Evolutionary conservation across 1,140 invertebrate species (phyloP).

Genomic region (Drosophila arizonae): DNA sequence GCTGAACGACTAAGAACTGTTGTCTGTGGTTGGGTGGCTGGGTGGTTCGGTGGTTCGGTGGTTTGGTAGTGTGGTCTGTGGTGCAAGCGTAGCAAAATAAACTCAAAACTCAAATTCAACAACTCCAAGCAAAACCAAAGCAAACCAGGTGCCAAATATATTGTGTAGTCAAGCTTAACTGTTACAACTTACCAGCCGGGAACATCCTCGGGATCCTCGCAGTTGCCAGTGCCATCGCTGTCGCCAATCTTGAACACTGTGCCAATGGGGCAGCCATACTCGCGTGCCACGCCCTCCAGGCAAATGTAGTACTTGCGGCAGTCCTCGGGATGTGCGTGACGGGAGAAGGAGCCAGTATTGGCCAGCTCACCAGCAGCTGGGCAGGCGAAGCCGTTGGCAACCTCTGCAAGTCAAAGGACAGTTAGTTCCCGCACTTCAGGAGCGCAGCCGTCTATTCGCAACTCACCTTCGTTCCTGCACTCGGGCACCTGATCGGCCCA

Average conservation of each 20-base stretch:
- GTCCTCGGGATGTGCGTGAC: constrained; percentile 96
- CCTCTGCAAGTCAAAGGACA: constrained; percentile 86
- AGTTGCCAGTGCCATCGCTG: constrained; percentile 93
- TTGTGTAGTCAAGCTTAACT: constrained; percentile 13
- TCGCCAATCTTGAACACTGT: constrained; percentile 98
- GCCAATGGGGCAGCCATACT: constrained; percentile 97
- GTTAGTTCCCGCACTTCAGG: background rate
- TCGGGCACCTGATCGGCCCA: constrained; percentile 97
- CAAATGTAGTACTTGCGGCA: constrained; percentile 98
- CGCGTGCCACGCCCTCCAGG: constrained; percentile 92
- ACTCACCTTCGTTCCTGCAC: constrained; percentile 92
- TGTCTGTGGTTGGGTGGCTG: background rate
- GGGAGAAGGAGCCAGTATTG: constrained; percentile 94
- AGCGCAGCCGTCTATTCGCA: rapidly evolving
- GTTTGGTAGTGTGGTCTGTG: constrained; percentile 17
- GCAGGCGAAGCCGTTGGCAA: constrained; percentile 94
- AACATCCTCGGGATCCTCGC: constrained; percentile 96
- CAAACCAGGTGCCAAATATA: constrained; percentile 48
- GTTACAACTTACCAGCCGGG: constrained; percentile 92
- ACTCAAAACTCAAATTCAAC: constrained; percentile 22
- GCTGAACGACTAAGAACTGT: constrained; percentile 10
- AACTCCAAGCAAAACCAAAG: constrained; percentile 54
- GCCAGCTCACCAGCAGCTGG: constrained; percentile 91
- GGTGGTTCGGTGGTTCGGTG: background rate
- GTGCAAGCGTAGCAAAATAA: constrained; percentile 54